phyloP scores from a whole-genome alignment of 1,140 invertebrate species.

The Drosophila equinoxialis region DNA sequence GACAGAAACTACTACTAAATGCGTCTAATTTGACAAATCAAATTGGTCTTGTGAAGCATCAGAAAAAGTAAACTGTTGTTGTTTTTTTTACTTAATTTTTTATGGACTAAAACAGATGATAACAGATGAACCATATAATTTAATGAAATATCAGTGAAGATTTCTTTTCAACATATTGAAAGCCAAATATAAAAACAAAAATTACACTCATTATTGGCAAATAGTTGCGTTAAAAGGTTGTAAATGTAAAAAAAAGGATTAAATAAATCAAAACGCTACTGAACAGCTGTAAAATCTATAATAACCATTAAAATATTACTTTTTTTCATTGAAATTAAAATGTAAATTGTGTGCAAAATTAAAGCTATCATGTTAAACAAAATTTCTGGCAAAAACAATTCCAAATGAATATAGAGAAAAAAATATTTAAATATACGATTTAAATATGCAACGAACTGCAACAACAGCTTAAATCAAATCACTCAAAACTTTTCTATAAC shows the following conservation, averaged over 20 bases:
- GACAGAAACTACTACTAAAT: constrained; percentile 25
- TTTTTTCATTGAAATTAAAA: not conserved
- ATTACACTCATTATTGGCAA: not conserved
- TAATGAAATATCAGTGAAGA: not conserved
- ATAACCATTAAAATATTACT: constrained; percentile 1
- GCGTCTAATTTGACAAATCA: constrained; percentile 42
- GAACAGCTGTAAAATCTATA: not conserved
- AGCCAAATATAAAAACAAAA: not conserved
- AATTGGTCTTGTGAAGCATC: constrained; percentile 14
- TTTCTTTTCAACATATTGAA: not conserved
- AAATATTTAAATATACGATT: not conserved
- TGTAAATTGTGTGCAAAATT: constrained; percentile 1
- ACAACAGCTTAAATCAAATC: not conserved
- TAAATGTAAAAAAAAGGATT: not conserved
- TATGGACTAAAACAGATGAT: not conserved
- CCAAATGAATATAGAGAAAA: not conserved
- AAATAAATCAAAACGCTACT: not conserved
- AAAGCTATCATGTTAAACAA: not conserved
- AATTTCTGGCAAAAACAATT: not conserved
- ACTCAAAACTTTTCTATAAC: not conserved
- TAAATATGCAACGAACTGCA: not conserved
- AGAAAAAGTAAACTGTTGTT: constrained; percentile 13
- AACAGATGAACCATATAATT: constrained; percentile 5
- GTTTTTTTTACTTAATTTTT: constrained; percentile 17
- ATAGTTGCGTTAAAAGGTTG: not conserved